Percentiles rank a stretch among this genome's conserved stretches.
These are phyloP conservation scores for Agrilus planipennis DNA, from an alignment of 1,140 invertebrate species.

Conservation along the genomic window DNA sequence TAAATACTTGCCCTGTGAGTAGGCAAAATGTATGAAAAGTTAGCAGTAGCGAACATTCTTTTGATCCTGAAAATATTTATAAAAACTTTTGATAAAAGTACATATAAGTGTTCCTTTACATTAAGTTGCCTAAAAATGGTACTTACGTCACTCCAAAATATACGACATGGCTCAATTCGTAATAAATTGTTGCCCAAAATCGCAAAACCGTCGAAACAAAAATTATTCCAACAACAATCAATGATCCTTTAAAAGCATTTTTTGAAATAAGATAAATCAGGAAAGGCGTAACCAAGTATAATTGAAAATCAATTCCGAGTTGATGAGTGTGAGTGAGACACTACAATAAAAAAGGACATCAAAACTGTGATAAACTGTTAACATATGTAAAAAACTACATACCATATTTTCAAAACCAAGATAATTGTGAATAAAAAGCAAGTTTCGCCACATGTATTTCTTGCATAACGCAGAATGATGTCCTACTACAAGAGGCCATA, in stretches of 20 bases:
- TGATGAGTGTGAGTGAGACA: conserved; percentile 57
- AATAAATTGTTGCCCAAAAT: conserved; percentile 48
- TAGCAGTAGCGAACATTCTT: conserved; percentile 55
- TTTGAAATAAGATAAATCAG: conserved; percentile 55
- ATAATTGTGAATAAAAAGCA: conserved; percentile 49
- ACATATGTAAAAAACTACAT: conserved; percentile 9
- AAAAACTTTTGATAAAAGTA: background rate
- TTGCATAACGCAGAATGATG: conserved; percentile 48
- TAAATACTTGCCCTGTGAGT: conserved; percentile 57
- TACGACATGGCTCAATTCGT: conserved; percentile 55
- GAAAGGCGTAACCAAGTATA: conserved; percentile 57
- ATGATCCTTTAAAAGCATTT: conserved; percentile 45
- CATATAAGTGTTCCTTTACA: conserved; percentile 7
- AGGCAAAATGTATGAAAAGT: conserved; percentile 58
- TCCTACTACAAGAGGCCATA: conserved; percentile 48
- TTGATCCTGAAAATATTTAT: conserved; percentile 39
- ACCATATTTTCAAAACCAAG: conserved; percentile 51
- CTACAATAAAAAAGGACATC: conserved; percentile 33
- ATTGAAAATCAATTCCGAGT: conserved; percentile 70
- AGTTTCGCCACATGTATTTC: conserved; percentile 47
- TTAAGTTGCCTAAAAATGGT: no score
- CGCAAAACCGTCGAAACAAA: conserved; percentile 48
- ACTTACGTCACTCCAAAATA: conserved; percentile 65
- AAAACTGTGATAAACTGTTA: background rate
- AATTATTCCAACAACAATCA: conserved; percentile 39